These are phyloP conservation scores for Pachliopta kotzebuea DNA, from an alignment of 2,888 invertebrate genomes.

Conservation along the genomic window DNA sequence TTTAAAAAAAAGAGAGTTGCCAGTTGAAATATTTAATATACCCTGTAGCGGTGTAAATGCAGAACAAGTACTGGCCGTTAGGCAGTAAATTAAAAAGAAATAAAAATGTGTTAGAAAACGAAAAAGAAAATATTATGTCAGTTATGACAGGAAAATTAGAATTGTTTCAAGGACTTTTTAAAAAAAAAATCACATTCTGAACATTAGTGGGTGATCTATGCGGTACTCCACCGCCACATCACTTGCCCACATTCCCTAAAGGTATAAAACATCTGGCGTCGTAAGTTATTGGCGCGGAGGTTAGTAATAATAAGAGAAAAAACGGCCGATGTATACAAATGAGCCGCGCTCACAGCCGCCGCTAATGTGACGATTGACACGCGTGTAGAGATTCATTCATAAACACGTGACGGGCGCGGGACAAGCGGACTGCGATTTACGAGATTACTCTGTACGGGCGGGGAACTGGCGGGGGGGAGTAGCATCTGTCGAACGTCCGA, in stretches of 20 bases:
- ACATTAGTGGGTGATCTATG: no score
- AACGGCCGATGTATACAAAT: neutral
- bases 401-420: constrained; percentile 19
- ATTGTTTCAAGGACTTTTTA: no score
- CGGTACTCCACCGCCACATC: no score
- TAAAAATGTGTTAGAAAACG: no score
- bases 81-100: no score
- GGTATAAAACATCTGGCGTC: neutral
- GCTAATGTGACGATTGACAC: constrained; percentile 16
- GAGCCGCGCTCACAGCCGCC: constrained; percentile 6
- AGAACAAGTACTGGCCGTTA: no score
- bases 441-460: neutral
- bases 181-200: no score
- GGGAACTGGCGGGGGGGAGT: neutral
- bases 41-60: no score
- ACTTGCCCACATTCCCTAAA: neutral
- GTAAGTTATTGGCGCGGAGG: neutral
- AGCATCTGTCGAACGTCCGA: constrained; percentile 21
- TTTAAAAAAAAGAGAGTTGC: no score
- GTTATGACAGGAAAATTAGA: no score
- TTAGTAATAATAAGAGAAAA: neutral
- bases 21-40: no score
- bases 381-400: constrained; percentile 28
- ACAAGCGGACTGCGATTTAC: constrained; percentile 18
- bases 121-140: no score